Percentiles rank a stretch among this genome's conserved stretches.
Evolutionary conservation across 2,888 invertebrate genomes (phyloP).

Genomic region (Drosophila setosimentum): DNA sequence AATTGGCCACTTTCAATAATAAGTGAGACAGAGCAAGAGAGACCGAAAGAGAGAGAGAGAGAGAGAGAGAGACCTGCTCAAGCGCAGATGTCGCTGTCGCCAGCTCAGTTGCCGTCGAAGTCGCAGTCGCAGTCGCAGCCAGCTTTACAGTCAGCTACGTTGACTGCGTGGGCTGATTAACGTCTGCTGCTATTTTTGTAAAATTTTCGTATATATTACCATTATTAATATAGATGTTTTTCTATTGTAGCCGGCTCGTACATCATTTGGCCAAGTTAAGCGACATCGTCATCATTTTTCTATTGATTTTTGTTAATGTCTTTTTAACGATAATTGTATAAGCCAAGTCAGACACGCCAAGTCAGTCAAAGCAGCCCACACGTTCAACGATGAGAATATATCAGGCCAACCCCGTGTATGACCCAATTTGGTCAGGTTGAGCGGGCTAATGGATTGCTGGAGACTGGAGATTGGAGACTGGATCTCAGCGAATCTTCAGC

Average conservation of each 20-base stretch:
- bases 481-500: conserved; percentile 41
- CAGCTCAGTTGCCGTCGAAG: conserved; percentile 8
- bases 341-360: conserved; percentile 55
- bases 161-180: conserved; percentile 55
- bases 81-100: conserved; percentile 10
- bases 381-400: conserved; percentile 20
- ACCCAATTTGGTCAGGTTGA: conserved; percentile 77
- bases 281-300: conserved; percentile 48
- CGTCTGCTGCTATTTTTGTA: conserved; percentile 68
- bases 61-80: conserved; percentile 10
- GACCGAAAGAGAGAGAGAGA: conserved; percentile 5
- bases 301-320: conserved; percentile 64
- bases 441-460: conserved; percentile 30
- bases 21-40: conserved; percentile 5
- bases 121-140: conserved; percentile 11
- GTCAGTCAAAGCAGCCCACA: conserved; percentile 63
- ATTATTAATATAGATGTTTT: conserved; percentile 59
- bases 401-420: conserved; percentile 71
- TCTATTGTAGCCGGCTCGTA: conserved; percentile 46
- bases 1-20: conserved; percentile 39
- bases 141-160: not conserved
- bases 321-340: conserved; percentile 79
- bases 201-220: conserved; percentile 46
- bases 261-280: conserved; percentile 60
- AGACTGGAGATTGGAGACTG: not conserved